Percentiles rank a stretch among this genome's conserved stretches.
Evolutionary conservation across 2,888 invertebrate genomes (phyloP).

Genomic region (Petrophora chlorosata): DNA sequence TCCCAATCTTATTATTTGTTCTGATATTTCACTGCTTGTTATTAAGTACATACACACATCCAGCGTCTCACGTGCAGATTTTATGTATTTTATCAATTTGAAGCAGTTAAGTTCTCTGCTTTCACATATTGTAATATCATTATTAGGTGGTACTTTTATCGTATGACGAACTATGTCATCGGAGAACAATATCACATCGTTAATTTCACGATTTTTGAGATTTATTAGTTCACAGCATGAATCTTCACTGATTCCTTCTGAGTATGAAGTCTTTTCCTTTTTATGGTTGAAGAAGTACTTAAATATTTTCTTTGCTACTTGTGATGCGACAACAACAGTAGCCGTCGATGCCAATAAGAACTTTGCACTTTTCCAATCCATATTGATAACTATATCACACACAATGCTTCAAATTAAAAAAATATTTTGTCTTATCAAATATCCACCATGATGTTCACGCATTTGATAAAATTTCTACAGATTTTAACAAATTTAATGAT

Average conservation of each 20-base stretch:
- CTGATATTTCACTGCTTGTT: conserved; percentile 74
- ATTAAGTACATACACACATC: conserved; percentile 81
- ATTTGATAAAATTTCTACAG: conserved; percentile 42
- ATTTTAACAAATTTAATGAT: too few species aligned
- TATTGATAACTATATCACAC: conserved; percentile 43
- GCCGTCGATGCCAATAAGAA: conserved; percentile 72
- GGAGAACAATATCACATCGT: conserved; percentile 78
- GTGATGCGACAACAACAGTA: conserved; percentile 69
- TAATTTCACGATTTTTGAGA: conserved; percentile 71
- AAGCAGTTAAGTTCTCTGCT: conserved; percentile 75
- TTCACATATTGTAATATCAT: conserved; percentile 68
- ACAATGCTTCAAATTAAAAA: conserved; percentile 43
- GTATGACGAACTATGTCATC: conserved; percentile 68
- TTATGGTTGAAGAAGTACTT: conserved; percentile 59
- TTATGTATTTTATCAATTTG: conserved; percentile 75
- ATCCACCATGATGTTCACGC: conserved; percentile 74
- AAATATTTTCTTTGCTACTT: conserved; percentile 69
- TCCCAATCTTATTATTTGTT: conserved; percentile 75
- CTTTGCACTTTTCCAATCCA: conserved; percentile 77
- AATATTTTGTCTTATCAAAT: conserved; percentile 39
- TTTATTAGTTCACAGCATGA: conserved; percentile 59
- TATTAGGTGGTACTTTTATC: conserved; percentile 65
- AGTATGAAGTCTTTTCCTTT: conserved; percentile 42
- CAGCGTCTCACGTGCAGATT: conserved; percentile 75
- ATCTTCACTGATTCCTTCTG: conserved; percentile 52